Evolutionary conservation across 2,113 vertebrate species (phyloP).

Genomic region (Platycercus adscitus): DNA sequence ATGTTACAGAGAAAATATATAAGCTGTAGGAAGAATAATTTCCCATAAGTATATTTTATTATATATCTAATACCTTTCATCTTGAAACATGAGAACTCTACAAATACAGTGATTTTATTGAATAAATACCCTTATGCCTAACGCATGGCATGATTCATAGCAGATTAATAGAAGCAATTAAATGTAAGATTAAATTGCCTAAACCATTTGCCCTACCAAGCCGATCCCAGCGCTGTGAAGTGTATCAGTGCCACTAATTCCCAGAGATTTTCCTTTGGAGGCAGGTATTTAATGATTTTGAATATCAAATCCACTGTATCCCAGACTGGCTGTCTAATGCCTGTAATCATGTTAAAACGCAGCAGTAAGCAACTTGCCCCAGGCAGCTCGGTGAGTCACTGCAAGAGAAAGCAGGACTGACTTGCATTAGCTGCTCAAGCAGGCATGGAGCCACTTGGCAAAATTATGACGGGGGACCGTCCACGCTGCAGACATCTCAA

Average conservation of each 20-base stretch:
- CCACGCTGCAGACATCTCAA: fast-evolving
- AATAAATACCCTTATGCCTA: constrained; percentile 31
- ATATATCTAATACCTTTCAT: constrained; percentile 26
- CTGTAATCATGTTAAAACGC: constrained; percentile 46
- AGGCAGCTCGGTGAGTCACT: constrained; percentile 27
- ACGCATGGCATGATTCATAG: constrained; percentile 32
- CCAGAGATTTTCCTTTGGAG: constrained; percentile 42
- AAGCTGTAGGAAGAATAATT: not conserved
- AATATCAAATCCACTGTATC: constrained; percentile 42
- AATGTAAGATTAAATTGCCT: constrained; percentile 50
- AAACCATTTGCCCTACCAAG: constrained; percentile 32
- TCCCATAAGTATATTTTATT: constrained; percentile 43
- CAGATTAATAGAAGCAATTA: constrained; percentile 63
- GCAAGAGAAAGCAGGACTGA: constrained; percentile 42
- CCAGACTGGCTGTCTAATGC: constrained; percentile 22
- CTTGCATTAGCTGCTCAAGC: not conserved
- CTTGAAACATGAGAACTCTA: constrained; percentile 4
- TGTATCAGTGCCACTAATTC: constrained; percentile 43
- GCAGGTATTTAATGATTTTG: constrained; percentile 56
- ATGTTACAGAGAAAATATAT: not conserved
- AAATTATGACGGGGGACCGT: not conserved
- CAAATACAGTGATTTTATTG: constrained; percentile 33
- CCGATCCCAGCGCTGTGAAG: constrained; percentile 1
- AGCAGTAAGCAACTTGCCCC: constrained; percentile 22
- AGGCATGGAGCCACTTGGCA: not conserved